Conservation (phyloP, 1,140 invertebrate genomes). For the Pachypeltis micranthus region DNA sequence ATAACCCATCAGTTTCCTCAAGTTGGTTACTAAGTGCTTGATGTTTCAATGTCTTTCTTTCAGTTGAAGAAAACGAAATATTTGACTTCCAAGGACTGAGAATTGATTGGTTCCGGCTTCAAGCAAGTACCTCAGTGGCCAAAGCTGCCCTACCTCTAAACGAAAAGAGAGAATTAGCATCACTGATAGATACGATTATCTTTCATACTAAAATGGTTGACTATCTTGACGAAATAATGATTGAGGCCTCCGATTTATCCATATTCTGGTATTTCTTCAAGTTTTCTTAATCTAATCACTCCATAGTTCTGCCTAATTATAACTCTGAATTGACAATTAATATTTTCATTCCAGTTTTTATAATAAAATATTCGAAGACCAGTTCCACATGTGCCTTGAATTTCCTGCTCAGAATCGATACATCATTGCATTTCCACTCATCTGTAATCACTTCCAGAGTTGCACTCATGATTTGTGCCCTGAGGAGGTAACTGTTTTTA, state of each 20-base stretch:
- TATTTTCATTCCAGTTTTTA: conserved; percentile 77
- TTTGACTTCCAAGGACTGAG: conserved; percentile 93
- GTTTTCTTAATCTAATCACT: neutral
- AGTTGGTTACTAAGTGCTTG: too few relatives aligned
- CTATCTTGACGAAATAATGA: conserved; percentile 91
- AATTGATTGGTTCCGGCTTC: conserved; percentile 93
- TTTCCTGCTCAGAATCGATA: conserved; percentile 96
- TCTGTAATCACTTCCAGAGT: conserved; percentile 95
- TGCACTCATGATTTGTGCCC: conserved; percentile 97
- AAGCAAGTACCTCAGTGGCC: conserved; percentile 81
- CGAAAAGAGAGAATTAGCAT: conserved; percentile 78
- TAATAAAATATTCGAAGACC: conserved; percentile 91
- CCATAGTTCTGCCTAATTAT: too few relatives aligned
- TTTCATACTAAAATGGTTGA: conserved; percentile 99
- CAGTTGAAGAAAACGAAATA: conserved; percentile 87
- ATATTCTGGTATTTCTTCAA: conserved; percentile 61
- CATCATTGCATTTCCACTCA: conserved; percentile 93
- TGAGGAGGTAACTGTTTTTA: too few relatives aligned
- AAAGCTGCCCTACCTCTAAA: conserved; percentile 70
- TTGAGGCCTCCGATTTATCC: conserved; percentile 92
- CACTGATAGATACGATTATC: conserved; percentile 86
- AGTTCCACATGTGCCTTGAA: conserved; percentile 97
- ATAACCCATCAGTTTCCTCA: too few relatives aligned
- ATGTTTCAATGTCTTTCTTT: conserved; percentile 20
- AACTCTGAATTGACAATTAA: too few relatives aligned